phyloP scores from a whole-genome alignment of 1,140 invertebrate species.

The Orchestia grillus region DNA sequence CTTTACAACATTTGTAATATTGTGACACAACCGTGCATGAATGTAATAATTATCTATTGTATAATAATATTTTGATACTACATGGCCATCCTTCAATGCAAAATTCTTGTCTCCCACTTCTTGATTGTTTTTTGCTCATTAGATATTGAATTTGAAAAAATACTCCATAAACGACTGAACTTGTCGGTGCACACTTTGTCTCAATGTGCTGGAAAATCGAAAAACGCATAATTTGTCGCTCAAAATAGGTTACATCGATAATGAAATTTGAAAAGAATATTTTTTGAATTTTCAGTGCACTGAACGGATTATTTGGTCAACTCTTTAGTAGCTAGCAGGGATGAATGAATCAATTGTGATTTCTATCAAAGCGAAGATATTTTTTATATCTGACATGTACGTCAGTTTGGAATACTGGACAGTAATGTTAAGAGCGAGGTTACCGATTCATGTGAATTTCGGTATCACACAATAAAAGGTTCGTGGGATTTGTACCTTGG shows the following conservation, averaged over 20 bases:
- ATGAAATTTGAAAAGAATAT: neutral
- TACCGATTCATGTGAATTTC: neutral
- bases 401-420: neutral
- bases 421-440: neutral
- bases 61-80: neutral
- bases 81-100: neutral
- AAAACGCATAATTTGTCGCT: neutral
- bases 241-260: neutral
- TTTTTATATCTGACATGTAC: neutral
- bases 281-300: neutral
- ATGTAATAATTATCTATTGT: neutral
- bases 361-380: neutral
- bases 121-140: neutral
- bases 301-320: neutral
- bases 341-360: neutral
- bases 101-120: neutral
- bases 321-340: neutral
- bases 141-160: neutral
- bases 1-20: neutral
- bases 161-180: neutral
- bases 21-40: neutral
- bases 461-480: neutral
- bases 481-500: neutral
- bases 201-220: neutral
- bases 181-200: neutral